A percentile compares a stretch with the other conserved stretches of the same genome.
Evolutionary conservation across 2,113 vertebrate species (phyloP).

Genomic region (Columbina picui): DNA sequence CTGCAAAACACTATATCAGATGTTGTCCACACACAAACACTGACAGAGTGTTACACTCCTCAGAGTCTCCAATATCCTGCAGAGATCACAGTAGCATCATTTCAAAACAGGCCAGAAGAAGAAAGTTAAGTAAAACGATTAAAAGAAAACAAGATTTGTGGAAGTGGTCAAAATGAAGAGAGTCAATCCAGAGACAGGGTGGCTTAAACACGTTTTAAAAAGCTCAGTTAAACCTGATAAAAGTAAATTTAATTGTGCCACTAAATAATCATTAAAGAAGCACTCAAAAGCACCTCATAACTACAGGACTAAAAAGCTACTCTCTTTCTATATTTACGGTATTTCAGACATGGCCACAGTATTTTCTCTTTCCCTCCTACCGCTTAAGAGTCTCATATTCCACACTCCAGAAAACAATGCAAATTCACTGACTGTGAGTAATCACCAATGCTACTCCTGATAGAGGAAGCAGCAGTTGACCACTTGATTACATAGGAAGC

Average conservation of each 20-base stretch:
- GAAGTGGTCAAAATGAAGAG: not conserved
- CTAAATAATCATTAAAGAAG: not conserved
- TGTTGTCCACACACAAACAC: not conserved
- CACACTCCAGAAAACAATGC: not conserved
- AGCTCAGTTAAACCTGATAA: not conserved
- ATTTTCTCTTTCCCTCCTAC: not conserved
- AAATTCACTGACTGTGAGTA: not conserved
- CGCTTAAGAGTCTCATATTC: not conserved
- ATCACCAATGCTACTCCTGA: not conserved
- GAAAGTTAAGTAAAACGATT: not conserved
- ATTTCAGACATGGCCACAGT: not conserved
- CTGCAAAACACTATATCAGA: not conserved
- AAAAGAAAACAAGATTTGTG: not conserved
- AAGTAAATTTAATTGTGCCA: not conserved
- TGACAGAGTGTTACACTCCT: not conserved
- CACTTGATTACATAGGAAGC: slow-evolving; percentile 63
- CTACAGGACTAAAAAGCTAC: not conserved
- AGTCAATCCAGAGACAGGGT: not conserved
- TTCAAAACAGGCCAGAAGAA: not conserved
- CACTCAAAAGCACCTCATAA: not conserved
- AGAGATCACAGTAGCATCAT: not conserved
- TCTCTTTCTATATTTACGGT: not conserved
- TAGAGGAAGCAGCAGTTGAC: slow-evolving; percentile 46
- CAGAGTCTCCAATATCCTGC: not conserved
- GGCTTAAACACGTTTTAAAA: not conserved